Percentiles rank a stretch among this genome's conserved stretches.
Conservation (phyloP, 1,140 invertebrate genomes). For the Lepidurus apus region DNA sequence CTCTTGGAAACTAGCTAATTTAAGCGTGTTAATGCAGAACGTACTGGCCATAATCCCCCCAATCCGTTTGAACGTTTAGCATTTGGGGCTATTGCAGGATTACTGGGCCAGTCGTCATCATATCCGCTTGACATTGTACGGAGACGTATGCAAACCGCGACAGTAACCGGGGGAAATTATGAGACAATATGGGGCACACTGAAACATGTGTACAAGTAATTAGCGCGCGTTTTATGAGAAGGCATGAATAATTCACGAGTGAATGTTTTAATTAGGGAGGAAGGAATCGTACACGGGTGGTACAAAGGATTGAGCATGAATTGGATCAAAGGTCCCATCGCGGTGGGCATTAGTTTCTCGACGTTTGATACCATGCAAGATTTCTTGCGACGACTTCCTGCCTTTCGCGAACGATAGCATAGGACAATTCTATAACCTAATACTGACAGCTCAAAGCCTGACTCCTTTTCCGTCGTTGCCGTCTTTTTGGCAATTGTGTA, state of each 20-base stretch:
- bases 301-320: constrained; percentile 99
- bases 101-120: constrained; percentile 88
- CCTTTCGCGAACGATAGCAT: constrained; percentile 24
- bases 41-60: constrained; percentile 39
- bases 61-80: constrained; percentile 59
- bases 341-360: constrained; percentile 96
- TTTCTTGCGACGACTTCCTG: constrained; percentile 46
- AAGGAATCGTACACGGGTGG: constrained; percentile 81
- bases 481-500: neutral
- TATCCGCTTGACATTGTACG: constrained; percentile 93
- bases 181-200: constrained; percentile 58
- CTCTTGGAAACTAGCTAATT: neutral
- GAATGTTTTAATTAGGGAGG: constrained; percentile 53
- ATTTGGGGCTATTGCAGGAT: constrained; percentile 86
- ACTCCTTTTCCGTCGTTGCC: neutral
- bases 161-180: constrained; percentile 56
- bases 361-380: constrained; percentile 81
- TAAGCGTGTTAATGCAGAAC: neutral
- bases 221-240: no score
- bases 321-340: constrained; percentile 97
- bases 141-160: constrained; percentile 74
- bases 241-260: no score
- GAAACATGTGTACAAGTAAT: constrained; percentile 56
- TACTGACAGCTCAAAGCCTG: neutral
- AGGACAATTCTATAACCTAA: neutral